Base-by-base conservation (phyloP, 1,140 invertebrate species). In the Hycleus cichorii region DNA sequence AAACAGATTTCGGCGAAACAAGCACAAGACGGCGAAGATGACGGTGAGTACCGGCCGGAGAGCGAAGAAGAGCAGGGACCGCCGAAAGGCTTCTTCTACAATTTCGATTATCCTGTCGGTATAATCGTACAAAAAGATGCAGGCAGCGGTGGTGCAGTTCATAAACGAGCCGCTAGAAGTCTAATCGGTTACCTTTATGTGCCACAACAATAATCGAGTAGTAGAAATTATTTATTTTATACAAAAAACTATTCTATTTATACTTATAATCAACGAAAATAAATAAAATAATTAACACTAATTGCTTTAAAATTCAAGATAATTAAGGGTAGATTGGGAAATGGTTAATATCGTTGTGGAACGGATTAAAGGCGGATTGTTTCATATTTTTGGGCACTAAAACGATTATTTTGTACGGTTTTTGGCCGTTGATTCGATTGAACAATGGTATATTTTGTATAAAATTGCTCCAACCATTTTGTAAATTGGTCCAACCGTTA, bases 61-160 rank as follows among this genome's bases (percentile, higher is more conserved):
- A 32, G 32, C 7, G 56, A 66, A 47, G 63, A 64, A 44, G 74
- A 76, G 63, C 75, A 78, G 59, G 82, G 82, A n/a, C 81, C 81
- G 27, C 83, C 83, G 39, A 79, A 79, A 68, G 83, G 83, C 49
- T 85, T 85, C 75, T 84, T 82, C 76, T 85, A 85, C 68, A 79
- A 76, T 57, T 83, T 81, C 72, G 79, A 81, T 59, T 85, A 85
- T 69, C 82, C 83, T 38, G 82, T 83, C 7, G 81, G 78, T 47
- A 77, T 80, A 50, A 77, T 81, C 40, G 75, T 76, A 4, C 69
- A 74, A 24, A 80, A 80, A 68, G 72, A 71, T 56, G 18, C 18
- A 18, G 18, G 18, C 0, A 18, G 18, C 1, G 73, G 72, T 4
- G 63, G 70, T 2, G 68, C 32, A 2, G 18, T 52, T 5, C 49